Conservation (phyloP, 2,888 invertebrate species). For the Synanthedon andrenaeformis region DNA sequence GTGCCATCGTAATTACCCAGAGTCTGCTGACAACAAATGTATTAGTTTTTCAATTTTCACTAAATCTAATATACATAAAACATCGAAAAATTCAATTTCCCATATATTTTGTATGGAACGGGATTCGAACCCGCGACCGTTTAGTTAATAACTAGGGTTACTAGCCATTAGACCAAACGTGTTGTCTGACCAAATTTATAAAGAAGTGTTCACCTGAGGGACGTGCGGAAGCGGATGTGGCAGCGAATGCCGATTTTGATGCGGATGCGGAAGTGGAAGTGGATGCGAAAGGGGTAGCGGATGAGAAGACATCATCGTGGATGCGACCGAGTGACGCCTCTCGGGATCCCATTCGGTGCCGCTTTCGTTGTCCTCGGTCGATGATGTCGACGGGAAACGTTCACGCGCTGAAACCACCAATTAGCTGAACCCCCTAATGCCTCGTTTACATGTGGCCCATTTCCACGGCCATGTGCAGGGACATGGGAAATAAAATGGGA, state of each 20-base stretch:
- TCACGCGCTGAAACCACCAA: constrained; percentile 64
- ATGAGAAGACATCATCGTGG: constrained; percentile 31
- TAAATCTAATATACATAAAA: no score
- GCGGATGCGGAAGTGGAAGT: constrained; percentile 1
- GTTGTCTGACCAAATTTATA: no score
- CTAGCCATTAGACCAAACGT: no score
- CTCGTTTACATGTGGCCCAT: no score
- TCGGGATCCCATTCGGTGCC: constrained; percentile 67
- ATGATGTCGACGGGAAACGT: constrained; percentile 76
- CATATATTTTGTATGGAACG: no score
- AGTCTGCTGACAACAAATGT: background rate
- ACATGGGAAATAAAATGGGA: no score
- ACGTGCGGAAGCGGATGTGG: constrained; percentile 5
- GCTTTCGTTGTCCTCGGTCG: constrained; percentile 75
- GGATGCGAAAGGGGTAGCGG: constrained; percentile 2
- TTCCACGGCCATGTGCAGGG: no score
- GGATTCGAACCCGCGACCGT: no score
- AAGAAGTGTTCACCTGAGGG: background rate
- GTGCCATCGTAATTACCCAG: constrained; percentile 7
- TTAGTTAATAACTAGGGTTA: no score
- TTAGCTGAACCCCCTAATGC: background rate
- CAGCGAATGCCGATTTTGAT: constrained; percentile 10
- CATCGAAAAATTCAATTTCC: no score
- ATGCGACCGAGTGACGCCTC: constrained; percentile 35
- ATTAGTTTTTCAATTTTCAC: no score